Evolutionary conservation across 1,140 invertebrate species (phyloP).

Genomic region (Colletes latitarsis): DNA sequence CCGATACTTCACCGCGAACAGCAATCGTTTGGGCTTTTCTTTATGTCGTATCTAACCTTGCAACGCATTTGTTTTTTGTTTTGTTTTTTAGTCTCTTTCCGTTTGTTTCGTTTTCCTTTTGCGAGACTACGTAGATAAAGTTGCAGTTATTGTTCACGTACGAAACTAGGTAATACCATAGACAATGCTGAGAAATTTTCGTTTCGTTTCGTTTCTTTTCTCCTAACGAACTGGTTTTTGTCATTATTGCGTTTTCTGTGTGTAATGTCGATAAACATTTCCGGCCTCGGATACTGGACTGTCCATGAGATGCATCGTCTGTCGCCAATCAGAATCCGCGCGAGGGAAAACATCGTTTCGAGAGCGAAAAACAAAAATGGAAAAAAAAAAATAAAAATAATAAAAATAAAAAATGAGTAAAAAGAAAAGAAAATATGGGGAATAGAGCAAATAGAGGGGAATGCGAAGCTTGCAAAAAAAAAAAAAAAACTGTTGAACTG

Average conservation of each 20-base stretch:
- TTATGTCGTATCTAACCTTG: conserved; percentile 41
- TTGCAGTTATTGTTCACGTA: conserved; percentile 58
- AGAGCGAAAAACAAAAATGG: background rate
- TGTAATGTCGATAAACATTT: conserved; percentile 43
- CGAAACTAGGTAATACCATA: conserved; percentile 56
- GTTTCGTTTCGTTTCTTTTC: conserved; percentile 53
- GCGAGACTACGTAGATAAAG: conserved; percentile 51
- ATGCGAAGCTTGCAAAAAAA: background rate
- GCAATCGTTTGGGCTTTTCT: conserved; percentile 40
- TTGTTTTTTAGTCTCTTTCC: no score
- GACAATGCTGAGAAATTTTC: conserved; percentile 41
- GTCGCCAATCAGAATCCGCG: conserved; percentile 18
- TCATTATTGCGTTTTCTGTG: conserved; percentile 39
- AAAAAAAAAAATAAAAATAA: background rate
- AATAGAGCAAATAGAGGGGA: no score
- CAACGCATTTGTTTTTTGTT: conserved; percentile 30
- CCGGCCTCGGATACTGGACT: conserved; percentile 73
- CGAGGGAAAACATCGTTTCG: background rate
- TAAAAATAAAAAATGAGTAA: background rate
- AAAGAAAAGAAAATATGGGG: background rate
- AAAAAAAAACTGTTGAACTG: background rate
- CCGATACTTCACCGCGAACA: conserved; percentile 3
- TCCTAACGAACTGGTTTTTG: conserved; percentile 20
- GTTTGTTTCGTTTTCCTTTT: conserved; percentile 6
- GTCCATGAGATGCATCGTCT: conserved; percentile 69